These are phyloP conservation scores for Coptodon rendalli DNA, from an alignment of 2,113 vertebrate genomes.

Conservation along the genomic window DNA sequence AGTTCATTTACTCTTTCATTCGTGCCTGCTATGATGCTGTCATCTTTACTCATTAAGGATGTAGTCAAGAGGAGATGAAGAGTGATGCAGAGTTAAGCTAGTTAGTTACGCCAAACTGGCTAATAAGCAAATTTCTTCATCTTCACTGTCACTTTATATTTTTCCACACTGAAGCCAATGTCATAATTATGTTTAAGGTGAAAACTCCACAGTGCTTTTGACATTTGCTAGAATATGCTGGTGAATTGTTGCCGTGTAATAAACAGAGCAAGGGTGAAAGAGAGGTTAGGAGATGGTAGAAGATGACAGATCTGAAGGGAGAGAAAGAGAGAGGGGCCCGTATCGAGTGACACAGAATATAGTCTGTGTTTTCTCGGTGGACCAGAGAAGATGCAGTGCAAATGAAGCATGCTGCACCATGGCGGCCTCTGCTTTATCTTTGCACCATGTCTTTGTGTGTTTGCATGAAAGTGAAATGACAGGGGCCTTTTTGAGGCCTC, in stretches of 20 bases:
- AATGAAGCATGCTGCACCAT: constrained; percentile 57
- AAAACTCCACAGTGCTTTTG: neutral
- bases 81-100: neutral
- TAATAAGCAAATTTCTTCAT: neutral
- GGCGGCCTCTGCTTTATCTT: constrained; percentile 37
- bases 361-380: constrained; percentile 69
- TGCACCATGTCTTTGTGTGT: neutral
- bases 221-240: neutral
- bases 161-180: neutral
- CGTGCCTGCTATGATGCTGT: neutral
- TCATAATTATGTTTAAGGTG: neutral
- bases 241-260: neutral
- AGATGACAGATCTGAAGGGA: neutral
- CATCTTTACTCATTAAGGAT: neutral
- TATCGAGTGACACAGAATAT: constrained; percentile 43
- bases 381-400: constrained; percentile 67
- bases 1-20: neutral
- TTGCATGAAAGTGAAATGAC: neutral
- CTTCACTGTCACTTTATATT: neutral
- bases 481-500: constrained; percentile 39
- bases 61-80: neutral
- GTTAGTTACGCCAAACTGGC: neutral
- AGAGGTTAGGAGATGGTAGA: neutral
- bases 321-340: constrained; percentile 13
- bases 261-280: neutral